phyloP scores from a whole-genome alignment of 2,888 invertebrate genomes.

The Sicus ferrugineus region DNA sequence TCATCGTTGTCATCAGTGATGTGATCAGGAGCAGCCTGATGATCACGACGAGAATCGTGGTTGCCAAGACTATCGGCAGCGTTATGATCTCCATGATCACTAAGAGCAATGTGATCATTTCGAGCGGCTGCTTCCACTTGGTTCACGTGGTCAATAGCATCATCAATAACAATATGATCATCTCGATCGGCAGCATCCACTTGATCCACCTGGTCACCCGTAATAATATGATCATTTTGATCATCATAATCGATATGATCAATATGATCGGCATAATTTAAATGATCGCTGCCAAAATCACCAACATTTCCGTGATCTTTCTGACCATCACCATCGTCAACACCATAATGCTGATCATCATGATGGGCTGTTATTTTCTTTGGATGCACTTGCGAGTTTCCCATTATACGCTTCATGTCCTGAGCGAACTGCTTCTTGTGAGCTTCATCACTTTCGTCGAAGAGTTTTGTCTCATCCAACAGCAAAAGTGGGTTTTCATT shows the following conservation, averaged over 20 bases:
- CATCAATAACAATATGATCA: constrained; percentile 2
- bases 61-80: not conserved
- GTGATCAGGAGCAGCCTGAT: constrained; percentile 9
- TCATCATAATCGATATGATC: not conserved
- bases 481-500: constrained; percentile 38
- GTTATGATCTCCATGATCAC: no score
- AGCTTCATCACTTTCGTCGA: constrained; percentile 56
- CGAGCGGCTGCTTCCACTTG: constrained; percentile 43
- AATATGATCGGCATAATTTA: not conserved
- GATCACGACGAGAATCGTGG: not conserved
- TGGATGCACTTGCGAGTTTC: constrained; percentile 53
- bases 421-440: constrained; percentile 61
- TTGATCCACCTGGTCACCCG: not conserved
- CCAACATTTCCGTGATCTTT: not conserved
- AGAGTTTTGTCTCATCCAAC: constrained; percentile 51
- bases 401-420: constrained; percentile 64
- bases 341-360: constrained; percentile 16
- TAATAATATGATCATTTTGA: not conserved
- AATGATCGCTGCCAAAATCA: not conserved
- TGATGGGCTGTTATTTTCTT: constrained; percentile 13
- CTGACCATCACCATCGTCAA: not conserved
- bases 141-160: constrained; percentile 42
- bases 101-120: no score
- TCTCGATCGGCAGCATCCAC: not conserved
- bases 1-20: constrained; percentile 42